Percentiles rank a stretch among this genome's conserved stretches.
Evolutionary conservation across 37 sponge, comb jelly and placozoan genomes (phyloP).

Genomic region (Beroe ovata): DNA sequence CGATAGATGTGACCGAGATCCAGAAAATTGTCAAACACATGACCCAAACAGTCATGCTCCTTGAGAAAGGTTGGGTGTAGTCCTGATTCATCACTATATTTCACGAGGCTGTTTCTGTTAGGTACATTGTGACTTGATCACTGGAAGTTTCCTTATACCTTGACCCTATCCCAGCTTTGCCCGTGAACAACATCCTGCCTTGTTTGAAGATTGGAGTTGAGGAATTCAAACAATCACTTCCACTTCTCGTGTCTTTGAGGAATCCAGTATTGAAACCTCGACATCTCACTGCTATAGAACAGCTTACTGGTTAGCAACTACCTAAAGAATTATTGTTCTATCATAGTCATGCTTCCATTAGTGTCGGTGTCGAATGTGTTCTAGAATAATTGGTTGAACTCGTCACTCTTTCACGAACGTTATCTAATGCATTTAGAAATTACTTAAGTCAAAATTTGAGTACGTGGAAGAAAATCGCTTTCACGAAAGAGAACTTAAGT

Average conservation of each 20-base stretch:
- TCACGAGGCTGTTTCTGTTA: not conserved
- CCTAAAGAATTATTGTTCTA: not conserved
- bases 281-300: constrained; percentile 70
- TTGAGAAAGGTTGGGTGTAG: constrained; percentile 76
- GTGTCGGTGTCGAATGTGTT: not conserved
- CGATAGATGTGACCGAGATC: constrained; percentile 68
- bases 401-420: not conserved
- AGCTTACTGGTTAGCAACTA: constrained; percentile 3
- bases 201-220: constrained; percentile 60
- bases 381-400: not conserved
- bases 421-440: too few relatives aligned
- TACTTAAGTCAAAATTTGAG: too few relatives aligned
- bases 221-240: constrained; percentile 67
- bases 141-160: too few relatives aligned
- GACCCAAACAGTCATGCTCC: constrained; percentile 68
- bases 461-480: too few relatives aligned
- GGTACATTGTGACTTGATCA: not conserved
- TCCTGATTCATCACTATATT: not conserved
- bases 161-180: constrained; percentile 66
- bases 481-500: too few relatives aligned
- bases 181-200: constrained; percentile 68
- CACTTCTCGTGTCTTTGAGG: constrained; percentile 69
- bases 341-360: constrained; percentile 22
- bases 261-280: constrained; percentile 71
- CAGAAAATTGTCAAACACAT: constrained; percentile 70